phyloP scores from a whole-genome alignment of 2,797 vertebrate genomes.

The Dermochelys coriacea region DNA sequence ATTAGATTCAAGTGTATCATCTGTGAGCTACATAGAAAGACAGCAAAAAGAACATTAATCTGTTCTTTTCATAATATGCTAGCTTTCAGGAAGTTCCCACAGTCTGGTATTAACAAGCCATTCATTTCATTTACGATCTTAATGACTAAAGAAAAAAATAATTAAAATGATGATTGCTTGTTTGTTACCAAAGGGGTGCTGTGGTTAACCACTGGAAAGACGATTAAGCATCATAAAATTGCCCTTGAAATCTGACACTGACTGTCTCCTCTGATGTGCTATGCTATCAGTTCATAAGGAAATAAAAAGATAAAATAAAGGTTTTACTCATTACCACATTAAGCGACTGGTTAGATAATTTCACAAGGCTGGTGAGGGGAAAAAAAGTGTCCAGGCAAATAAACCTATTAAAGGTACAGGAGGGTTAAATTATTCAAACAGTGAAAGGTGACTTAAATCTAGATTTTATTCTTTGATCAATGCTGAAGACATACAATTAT shows the following conservation, averaged over 20 bases:
- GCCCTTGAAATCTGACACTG: conserved; percentile 72
- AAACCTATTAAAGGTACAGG: not conserved
- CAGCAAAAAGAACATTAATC: conserved; percentile 41
- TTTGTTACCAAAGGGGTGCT: conserved; percentile 75
- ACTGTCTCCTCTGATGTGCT: conserved; percentile 38
- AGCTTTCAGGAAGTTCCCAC: conserved; percentile 62
- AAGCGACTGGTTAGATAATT: conserved; percentile 26
- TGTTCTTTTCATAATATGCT: conserved; percentile 61
- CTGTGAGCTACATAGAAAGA: conserved; percentile 48
- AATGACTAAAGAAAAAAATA: conserved; percentile 55
- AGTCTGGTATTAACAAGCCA: conserved; percentile 63
- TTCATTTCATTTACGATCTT: conserved; percentile 76
- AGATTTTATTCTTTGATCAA: not conserved
- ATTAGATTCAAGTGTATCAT: conserved; percentile 63
- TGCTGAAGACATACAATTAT: not conserved
- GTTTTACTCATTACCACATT: not conserved
- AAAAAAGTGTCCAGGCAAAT: conserved; percentile 22
- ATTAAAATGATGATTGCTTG: conserved; percentile 68
- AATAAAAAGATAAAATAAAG: conserved; percentile 33
- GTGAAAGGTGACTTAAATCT: not conserved
- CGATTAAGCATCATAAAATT: conserved; percentile 73
- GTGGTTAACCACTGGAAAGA: conserved; percentile 74
- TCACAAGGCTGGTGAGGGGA: conserved; percentile 15
- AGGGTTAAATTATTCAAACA: not conserved
- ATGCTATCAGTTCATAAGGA: not conserved